Evolutionary conservation across 2,797 vertebrate genomes (phyloP), one percentile per base, ranked within the genome.

Genomic region (Notolepis coatsorum): DNA sequence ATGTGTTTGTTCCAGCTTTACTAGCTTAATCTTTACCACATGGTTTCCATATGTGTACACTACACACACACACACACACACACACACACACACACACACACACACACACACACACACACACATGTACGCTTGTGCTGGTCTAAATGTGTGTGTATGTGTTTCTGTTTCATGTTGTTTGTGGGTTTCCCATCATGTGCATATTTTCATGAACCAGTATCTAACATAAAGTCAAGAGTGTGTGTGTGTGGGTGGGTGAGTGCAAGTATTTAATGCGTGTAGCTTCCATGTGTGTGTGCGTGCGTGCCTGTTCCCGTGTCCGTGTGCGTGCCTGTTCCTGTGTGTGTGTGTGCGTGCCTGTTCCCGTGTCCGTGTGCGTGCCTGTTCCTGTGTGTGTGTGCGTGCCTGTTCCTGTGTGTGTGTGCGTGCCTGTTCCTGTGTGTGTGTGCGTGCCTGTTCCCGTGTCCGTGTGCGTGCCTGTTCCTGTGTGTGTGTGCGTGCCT

Each of bases 1-100:
- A 54, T 81, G 58, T 73, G 78, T 79, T 77, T 84, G 50, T 81
- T 84, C 53, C 72, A 79, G 69, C 53, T 71, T 61, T 68, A 71
- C 62, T 10, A 42, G 61, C 43, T 51, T 81, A 85, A 86, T 84
- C 65, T 77, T 65, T 84, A 65, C 85, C 86, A 82, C 73, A 82
- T 88, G 85, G 42, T 68, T 74, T 79, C 45, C 75, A 79, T 83
- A 87, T 58, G 69, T 73, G 77, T n/a, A n/a, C n/a, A n/a, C n/a
- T n/a, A n/a, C n/a, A n/a, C n/a, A n/a, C n/a, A n/a, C n/a, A n/a
- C n/a, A n/a, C n/a, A n/a, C n/a, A n/a, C n/a, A n/a, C n/a, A n/a
- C n/a, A n/a, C n/a, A n/a, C n/a, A n/a, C n/a, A n/a, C n/a, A n/a
- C n/a, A n/a, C n/a, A n/a, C n/a, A n/a, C n/a, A n/a, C n/a, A n/a